phyloP scores from a whole-genome alignment of 2,888 invertebrate genomes.

The Malacosoma neustria region DNA sequence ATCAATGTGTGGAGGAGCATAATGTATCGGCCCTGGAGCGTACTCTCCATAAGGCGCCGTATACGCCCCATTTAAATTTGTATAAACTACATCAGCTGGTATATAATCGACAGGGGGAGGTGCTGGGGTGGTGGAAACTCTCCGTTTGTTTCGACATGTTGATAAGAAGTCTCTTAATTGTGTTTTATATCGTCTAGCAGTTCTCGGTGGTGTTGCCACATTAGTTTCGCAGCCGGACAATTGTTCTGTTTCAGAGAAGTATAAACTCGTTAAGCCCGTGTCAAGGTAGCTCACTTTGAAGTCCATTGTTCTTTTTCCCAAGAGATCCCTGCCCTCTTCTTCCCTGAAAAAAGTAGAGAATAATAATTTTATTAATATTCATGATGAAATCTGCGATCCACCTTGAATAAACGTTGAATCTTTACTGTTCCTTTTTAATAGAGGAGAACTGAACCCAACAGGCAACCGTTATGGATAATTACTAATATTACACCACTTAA shows the following conservation, averaged over 20 bases:
- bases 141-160: constrained; percentile 90
- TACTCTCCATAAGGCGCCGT: constrained; percentile 85
- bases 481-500: too few species aligned
- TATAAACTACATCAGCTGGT: constrained; percentile 82
- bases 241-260: constrained; percentile 91
- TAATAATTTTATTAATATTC: too few species aligned
- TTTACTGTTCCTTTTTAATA: too few species aligned
- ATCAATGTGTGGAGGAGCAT: constrained; percentile 77
- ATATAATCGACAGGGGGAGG: constrained; percentile 82
- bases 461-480: too few species aligned
- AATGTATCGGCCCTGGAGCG: constrained; percentile 81
- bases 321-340: constrained; percentile 97
- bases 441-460: too few species aligned
- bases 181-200: constrained; percentile 93
- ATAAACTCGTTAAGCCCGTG: constrained; percentile 92
- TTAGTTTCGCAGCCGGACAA: constrained; percentile 77
- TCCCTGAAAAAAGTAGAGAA: constrained; percentile 79
- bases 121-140: constrained; percentile 72
- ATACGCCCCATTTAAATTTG: constrained; percentile 86
- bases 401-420: too few species aligned
- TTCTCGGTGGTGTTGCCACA: constrained; percentile 82
- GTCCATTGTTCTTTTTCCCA: constrained; percentile 99
- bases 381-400: too few species aligned
- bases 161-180: constrained; percentile 94
- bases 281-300: constrained; percentile 99